Evolutionary conservation across 2,888 invertebrate genomes (phyloP).

Genomic region (Muschampia plurimacula): DNA sequence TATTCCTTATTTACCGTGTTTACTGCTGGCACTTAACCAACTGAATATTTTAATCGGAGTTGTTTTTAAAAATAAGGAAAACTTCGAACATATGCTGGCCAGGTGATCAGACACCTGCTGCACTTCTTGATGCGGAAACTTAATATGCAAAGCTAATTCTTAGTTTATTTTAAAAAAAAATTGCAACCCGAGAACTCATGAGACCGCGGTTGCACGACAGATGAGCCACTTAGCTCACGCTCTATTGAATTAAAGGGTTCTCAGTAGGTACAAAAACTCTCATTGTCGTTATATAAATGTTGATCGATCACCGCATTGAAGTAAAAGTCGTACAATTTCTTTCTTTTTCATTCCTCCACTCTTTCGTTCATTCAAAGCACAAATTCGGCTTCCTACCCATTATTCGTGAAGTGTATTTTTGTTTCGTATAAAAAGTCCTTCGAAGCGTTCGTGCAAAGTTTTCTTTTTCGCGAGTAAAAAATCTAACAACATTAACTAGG

Average conservation of each 20-base stretch:
- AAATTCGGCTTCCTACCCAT: conserved; percentile 9
- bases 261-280: conserved; percentile 28
- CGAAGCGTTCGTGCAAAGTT: conserved; percentile 25
- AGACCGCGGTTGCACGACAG: conserved; percentile 64
- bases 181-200: conserved; percentile 75
- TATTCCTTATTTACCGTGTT: conserved; percentile 20
- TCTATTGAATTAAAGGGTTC: conserved; percentile 65
- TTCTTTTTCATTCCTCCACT: conserved; percentile 23
- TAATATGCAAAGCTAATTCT: conserved; percentile 74
- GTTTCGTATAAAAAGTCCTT: conserved; percentile 22
- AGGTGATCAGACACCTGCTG: conserved; percentile 79
- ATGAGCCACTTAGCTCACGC: conserved; percentile 75
- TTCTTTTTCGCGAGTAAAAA: conserved; percentile 49
- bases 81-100: conserved; percentile 74
- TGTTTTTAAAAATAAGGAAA: conserved; percentile 48
- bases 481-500: conserved; percentile 64
- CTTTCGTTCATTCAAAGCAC: conserved; percentile 16
- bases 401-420: conserved; percentile 20
- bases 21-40: conserved; percentile 29
- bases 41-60: conserved; percentile 22
- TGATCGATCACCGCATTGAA: conserved; percentile 43
- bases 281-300: conserved; percentile 27
- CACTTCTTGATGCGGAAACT: conserved; percentile 66
- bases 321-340: conserved; percentile 40
- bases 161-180: conserved; percentile 52